phyloP scores from a whole-genome alignment of 2,888 invertebrate genomes.

The Chromoteleia sp. region DNA sequence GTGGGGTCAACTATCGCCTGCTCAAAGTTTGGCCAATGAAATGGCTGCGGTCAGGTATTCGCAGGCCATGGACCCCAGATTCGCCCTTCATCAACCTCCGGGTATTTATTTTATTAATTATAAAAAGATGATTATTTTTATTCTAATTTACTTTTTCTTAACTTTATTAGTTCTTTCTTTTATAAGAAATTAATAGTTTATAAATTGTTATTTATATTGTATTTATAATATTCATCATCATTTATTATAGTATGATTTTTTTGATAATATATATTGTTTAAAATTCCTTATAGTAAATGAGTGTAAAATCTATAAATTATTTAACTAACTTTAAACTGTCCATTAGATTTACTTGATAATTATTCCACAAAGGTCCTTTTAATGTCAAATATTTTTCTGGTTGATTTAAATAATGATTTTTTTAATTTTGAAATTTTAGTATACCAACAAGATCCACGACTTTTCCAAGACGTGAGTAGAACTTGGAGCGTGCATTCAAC shows the following conservation, averaged over 20 bases:
- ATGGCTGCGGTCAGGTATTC: conserved; percentile 82
- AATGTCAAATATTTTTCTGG: no score
- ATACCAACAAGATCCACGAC: conserved; percentile 81
- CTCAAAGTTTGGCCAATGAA: conserved; percentile 83
- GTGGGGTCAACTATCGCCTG: conserved; percentile 85
- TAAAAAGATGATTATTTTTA: no score
- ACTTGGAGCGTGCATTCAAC: conserved; percentile 82
- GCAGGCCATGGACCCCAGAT: conserved; percentile 80
- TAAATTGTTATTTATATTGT: no score
- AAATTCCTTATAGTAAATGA: no score
- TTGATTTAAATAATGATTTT: neutral
- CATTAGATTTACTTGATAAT: neutral
- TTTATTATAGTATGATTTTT: no score
- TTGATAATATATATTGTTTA: no score
- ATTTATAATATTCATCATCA: no score
- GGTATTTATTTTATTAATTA: conserved; percentile 73
- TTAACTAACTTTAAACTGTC: neutral
- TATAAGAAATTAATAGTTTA: conserved; percentile 6
- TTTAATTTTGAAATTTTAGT: conserved; percentile 69
- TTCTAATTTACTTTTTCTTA: no score
- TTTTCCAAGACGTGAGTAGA: conserved; percentile 81
- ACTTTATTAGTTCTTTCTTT: no score
- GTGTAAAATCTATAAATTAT: neutral
- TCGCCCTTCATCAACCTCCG: conserved; percentile 76
- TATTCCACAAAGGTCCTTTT: no score